A percentile compares a stretch with the other conserved stretches of the same genome.
phyloP scores from a whole-genome alignment of 2,888 invertebrate genomes.

The Drosophila paranaensis region DNA sequence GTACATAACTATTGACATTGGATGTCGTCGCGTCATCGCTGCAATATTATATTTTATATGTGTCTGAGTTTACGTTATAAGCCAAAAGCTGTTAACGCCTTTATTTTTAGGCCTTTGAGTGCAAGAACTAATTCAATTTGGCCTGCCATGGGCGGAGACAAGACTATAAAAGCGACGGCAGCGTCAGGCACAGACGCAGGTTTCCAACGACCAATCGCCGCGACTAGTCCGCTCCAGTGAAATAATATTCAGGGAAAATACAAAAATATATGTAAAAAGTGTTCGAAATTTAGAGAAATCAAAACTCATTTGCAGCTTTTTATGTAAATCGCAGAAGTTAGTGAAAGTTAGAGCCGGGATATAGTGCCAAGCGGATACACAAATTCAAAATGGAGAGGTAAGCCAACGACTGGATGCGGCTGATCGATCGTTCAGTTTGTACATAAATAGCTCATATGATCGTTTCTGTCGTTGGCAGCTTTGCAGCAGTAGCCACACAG shows the following conservation, averaged over 20 bases:
- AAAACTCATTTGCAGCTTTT: constrained; percentile 78
- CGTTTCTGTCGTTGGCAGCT: constrained; percentile 44
- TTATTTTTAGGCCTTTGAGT: constrained; percentile 62
- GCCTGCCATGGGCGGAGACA: neutral
- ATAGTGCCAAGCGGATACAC: constrained; percentile 53
- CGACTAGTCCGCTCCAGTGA: constrained; percentile 80
- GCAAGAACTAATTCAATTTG: constrained; percentile 75
- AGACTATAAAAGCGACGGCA: constrained; percentile 75
- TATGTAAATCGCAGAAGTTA: constrained; percentile 71
- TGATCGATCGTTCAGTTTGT: neutral
- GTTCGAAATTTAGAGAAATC: constrained; percentile 62
- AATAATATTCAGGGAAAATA: constrained; percentile 55
- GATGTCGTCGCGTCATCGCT: constrained; percentile 28
- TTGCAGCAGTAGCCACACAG: constrained; percentile 65
- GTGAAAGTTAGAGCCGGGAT: constrained; percentile 61
- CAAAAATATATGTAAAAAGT: constrained; percentile 67
- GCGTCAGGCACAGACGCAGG: constrained; percentile 65
- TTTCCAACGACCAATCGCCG: constrained; percentile 78
- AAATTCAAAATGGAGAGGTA: constrained; percentile 80
- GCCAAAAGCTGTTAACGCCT: constrained; percentile 64
- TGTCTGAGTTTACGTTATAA: constrained; percentile 61
- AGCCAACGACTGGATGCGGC: constrained; percentile 1
- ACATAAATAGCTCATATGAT: neutral
- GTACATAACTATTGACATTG: constrained; percentile 80
- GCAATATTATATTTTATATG: constrained; percentile 36